Evolutionary conservation across 2,797 vertebrate genomes (phyloP), one percentile per base, ranked within the genome.

Genomic region (Neosilurus mollespiculum): DNA sequence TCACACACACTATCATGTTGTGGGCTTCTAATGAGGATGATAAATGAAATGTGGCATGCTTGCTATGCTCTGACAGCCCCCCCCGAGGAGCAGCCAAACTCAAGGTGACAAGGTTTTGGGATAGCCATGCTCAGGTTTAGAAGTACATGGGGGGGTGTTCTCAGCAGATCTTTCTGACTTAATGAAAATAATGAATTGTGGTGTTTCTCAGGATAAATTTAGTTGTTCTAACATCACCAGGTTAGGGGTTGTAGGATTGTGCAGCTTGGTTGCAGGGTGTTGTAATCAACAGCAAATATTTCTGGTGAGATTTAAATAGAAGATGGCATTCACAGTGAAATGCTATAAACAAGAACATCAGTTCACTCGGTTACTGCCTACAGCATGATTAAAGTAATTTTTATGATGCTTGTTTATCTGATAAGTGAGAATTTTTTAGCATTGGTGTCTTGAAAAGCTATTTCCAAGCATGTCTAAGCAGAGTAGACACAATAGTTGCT

Each of bases 21-120:
- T 81, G 85, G 87, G 88, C 82, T 84, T 78, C 80, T 90, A 90
- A 92, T 90, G 84, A 92, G 87, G 88, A 90, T 90, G 91, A 92
- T 89, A 86, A 88, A 93, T 91, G 89, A 91, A 84, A 89, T 80
- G 84, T 87, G 90, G 88, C 58, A 78, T 71, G 81, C 73, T 78
- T 80, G 87, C 16, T 75, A 84, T 88, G 81, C 78, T 88, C 83
- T 81, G 77, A 80, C 81, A 84, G 53, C n/a, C n/a, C 78, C 53
- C 20, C 34, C 80, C 51, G 26, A 82, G 30, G 53, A 56, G 65
- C 9, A 53, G 49, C 22, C 80, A 83, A 72, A 80, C 78, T 15
- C 54, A 70, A 64, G 56, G 76, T 2, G 22, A 75, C 26, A 62
- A 16, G 24, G 24, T 26, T 79, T 69, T 67, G 71, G 64, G 54